A percentile compares a stretch with the other conserved stretches of the same genome.
phyloP scores from a whole-genome alignment of 2,797 vertebrate genomes.

The Sparidentex hasta region DNA sequence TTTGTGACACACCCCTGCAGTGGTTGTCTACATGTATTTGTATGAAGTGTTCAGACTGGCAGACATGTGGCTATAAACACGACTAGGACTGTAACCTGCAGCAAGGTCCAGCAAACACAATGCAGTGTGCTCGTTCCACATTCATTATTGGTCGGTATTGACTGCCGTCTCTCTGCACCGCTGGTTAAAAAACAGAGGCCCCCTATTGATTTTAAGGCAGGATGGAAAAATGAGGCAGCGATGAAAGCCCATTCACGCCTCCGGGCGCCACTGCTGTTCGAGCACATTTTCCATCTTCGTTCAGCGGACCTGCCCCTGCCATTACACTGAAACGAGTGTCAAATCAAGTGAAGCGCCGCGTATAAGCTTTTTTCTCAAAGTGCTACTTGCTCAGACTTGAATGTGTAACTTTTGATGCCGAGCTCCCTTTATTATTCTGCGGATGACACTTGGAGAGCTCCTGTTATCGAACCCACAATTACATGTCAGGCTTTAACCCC shows the following conservation, averaged over 20 bases:
- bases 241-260: slow-evolving; percentile 55
- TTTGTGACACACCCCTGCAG: neutral
- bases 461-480: slow-evolving; percentile 37
- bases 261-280: slow-evolving; percentile 21
- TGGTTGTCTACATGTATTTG: neutral
- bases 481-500: slow-evolving; percentile 30
- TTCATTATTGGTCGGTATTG: slow-evolving; percentile 46
- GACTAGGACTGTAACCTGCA: neutral
- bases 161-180: slow-evolving; percentile 32
- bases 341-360: slow-evolving; percentile 34
- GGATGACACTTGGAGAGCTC: slow-evolving; percentile 52
- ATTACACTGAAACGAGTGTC: slow-evolving; percentile 32
- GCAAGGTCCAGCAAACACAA: neutral
- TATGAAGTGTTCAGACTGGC: neutral
- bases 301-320: slow-evolving; percentile 30
- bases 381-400: slow-evolving; percentile 30
- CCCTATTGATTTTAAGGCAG: slow-evolving; percentile 68
- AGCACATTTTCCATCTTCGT: slow-evolving; percentile 38
- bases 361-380: slow-evolving; percentile 43
- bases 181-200: slow-evolving; percentile 62
- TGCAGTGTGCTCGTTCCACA: slow-evolving; percentile 27
- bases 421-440: slow-evolving; percentile 34
- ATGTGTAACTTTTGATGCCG: slow-evolving; percentile 36
- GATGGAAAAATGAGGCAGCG: slow-evolving; percentile 58
- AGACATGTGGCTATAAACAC: neutral